Evolutionary conservation across 2,888 invertebrate genomes (phyloP), one percentile per base, ranked within the genome.

Genomic region (Xanthia icteritia): DNA sequence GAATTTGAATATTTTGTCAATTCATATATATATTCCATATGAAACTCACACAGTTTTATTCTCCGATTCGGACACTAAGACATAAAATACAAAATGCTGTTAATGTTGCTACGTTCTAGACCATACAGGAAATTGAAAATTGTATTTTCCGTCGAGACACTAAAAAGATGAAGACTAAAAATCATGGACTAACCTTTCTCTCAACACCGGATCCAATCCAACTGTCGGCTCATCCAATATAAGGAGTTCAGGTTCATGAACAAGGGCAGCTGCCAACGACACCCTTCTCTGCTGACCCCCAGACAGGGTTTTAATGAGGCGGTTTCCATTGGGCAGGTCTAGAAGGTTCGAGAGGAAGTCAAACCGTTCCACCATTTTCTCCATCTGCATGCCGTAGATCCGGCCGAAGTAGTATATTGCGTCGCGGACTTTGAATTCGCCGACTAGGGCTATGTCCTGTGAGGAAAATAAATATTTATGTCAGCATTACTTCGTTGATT

Each of bases 141-240:
- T n/a, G 1, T 13, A 56, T n/a, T 27, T 56, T 1, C 20, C 51
- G 13, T 13, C n/a, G n/a, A 56, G 9, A 56, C 5, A 27, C 56
- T 13, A 27, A 15, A 15, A 58, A 58, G 27, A 56, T 51, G 6
- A 51, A 27, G 13, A 5, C n/a, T 54, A n/a, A 11, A 56, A n/a
- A n/a, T 20, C 11, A 27, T 58, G 17, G 3, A 90, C 96, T 95
- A 93, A 98, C 98, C 97, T 97, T 93, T 98, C 98, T 93, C 99
- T 97, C 73, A 99, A 95, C 83, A 99, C 97, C 0, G 99, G 99
- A 96, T 99, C 99, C 78, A 99, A 97, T 0, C 99, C 99, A n/a
- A 99, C 99, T 0, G 99, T 99, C 0, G 99, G 99, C 92, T 99
- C 99, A 91, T 99, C 99, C 89, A 99, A 94, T 80, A 99, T 99